Base-by-base conservation (phyloP, 2,888 invertebrate genomes). In the Lutraria lutraria region DNA sequence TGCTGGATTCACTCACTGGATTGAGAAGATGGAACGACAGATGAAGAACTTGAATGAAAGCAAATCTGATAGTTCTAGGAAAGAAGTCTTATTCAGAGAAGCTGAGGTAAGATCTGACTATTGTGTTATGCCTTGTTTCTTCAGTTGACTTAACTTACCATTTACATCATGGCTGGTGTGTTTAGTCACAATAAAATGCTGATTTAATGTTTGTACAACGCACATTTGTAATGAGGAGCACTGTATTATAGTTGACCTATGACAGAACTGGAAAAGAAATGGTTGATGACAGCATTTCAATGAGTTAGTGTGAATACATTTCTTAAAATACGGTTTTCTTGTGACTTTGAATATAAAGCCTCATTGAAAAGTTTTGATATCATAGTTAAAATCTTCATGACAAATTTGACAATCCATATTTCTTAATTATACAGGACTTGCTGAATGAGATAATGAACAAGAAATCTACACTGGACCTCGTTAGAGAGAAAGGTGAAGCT, bases 401-500 rank as follows among this genome's bases (percentile, higher is more conserved):
- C 43, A 43, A 43, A 43, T 43, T 43, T 43, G 8, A 43, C 4
- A 43, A 43, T 43, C 43, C 43, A 43, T 43, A 43, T 43, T 43
- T 43, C 43, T 68, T n/a, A 19, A 12, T 81, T 21, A 21, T 4
- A 15, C 21, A 96, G 96, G 93, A 93, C 52, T 89, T 96, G 79
- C 93, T 94, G 83, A 94, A 95, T 76, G 96, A 96, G 29, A 95
- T 96, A 25, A 72, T 93, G 31, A 91, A 91, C 43, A 95, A 96
- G 91, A 96, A 96, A 90, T 87, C 94, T 15, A 98, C 98, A 94
- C 98, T 99, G 88, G 99, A 99, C 96, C 98, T 98, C 92, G 97
- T 99, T 79, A 99, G 99, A 95, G 98, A 98, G 97, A 98, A 98
- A 94, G 99, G 99, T 0, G 99, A 99, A 92, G 98, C 98, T 83